phyloP scores from a whole-genome alignment of 2,797 vertebrate genomes.

The Pipistrellus nathusii region DNA sequence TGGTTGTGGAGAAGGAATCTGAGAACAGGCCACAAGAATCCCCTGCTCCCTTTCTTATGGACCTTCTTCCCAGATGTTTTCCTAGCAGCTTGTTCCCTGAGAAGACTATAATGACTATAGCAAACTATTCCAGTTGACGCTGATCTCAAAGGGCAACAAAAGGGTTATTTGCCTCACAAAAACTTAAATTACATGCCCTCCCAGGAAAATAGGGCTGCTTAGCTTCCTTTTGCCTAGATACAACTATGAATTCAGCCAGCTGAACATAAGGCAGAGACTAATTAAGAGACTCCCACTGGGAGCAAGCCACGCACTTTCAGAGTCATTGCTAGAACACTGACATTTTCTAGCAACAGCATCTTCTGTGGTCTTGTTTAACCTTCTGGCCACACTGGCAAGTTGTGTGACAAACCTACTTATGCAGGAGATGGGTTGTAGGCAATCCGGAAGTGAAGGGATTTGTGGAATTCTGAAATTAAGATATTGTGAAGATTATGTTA shows the following conservation, averaged over 20 bases:
- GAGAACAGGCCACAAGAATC: neutral
- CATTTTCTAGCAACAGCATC: conserved; percentile 68
- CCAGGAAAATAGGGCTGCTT: conserved; percentile 29
- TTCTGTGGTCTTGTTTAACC: conserved; percentile 57
- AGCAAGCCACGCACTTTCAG: conserved; percentile 41
- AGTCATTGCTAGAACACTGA: conserved; percentile 63
- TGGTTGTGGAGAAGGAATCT: neutral
- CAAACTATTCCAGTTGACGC: neutral
- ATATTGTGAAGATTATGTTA: neutral
- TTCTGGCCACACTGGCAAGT: conserved; percentile 61
- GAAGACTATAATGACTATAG: neutral
- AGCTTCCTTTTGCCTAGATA: conserved; percentile 31
- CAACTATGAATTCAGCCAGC: conserved; percentile 56
- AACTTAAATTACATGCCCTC: neutral
- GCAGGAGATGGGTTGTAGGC: neutral
- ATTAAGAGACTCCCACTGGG: conserved; percentile 73
- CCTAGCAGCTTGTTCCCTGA: neutral
- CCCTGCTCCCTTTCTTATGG: neutral
- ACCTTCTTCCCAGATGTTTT: neutral
- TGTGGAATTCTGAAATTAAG: conserved; percentile 53
- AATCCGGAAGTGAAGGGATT: conserved; percentile 16
- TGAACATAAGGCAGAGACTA: conserved; percentile 76
- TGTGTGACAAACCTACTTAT: conserved; percentile 46
- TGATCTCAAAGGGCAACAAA: neutral
- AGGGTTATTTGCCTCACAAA: conserved; percentile 28